Conservation (phyloP, 2,113 vertebrate genomes). For the Hylia prasina region DNA sequence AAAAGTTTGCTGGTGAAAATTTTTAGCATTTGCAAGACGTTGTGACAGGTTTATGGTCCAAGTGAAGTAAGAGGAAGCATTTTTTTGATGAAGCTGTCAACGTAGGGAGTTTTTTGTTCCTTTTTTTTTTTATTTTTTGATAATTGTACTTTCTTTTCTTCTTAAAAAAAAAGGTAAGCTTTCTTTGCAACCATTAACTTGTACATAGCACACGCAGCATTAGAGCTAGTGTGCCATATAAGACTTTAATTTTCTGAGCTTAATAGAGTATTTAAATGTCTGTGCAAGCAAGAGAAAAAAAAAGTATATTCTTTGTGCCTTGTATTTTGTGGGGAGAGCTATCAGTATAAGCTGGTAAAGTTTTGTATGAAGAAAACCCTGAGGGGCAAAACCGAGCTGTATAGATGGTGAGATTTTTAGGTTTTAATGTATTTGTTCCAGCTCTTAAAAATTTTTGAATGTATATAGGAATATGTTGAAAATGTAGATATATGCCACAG, state of each 20-base stretch:
- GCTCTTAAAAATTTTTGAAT: slow-evolving; percentile 93
- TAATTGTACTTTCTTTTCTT: slow-evolving; percentile 63
- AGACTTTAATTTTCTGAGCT: slow-evolving; percentile 77
- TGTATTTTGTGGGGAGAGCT: slow-evolving; percentile 81
- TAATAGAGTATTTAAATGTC: slow-evolving; percentile 83
- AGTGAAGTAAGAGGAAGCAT: slow-evolving; percentile 72
- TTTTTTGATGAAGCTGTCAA: slow-evolving; percentile 54
- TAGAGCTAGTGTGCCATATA: slow-evolving; percentile 77
- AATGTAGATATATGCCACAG: slow-evolving; percentile 99
- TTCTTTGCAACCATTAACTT: slow-evolving; percentile 76
- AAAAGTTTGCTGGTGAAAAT: slow-evolving; percentile 50
- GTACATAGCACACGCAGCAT: slow-evolving; percentile 70
- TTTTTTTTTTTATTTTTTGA: not conserved
- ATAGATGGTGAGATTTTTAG: slow-evolving; percentile 79
- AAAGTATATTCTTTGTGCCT: slow-evolving; percentile 97
- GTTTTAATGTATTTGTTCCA: slow-evolving; percentile 88
- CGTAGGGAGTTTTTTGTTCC: not conserved
- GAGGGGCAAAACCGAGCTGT: slow-evolving; percentile 73
- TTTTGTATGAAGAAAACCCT: slow-evolving; percentile 81
- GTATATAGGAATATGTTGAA: slow-evolving; percentile 95
- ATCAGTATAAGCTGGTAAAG: slow-evolving; percentile 78
- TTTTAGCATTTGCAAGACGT: slow-evolving; percentile 62
- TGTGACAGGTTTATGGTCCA: slow-evolving; percentile 75
- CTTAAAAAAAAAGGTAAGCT: slow-evolving; percentile 17
- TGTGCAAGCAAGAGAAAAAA: slow-evolving; percentile 92